These are phyloP conservation scores for Drosophila hydei DNA, from an alignment of 1,140 invertebrate genomes.

Conservation along the genomic window DNA sequence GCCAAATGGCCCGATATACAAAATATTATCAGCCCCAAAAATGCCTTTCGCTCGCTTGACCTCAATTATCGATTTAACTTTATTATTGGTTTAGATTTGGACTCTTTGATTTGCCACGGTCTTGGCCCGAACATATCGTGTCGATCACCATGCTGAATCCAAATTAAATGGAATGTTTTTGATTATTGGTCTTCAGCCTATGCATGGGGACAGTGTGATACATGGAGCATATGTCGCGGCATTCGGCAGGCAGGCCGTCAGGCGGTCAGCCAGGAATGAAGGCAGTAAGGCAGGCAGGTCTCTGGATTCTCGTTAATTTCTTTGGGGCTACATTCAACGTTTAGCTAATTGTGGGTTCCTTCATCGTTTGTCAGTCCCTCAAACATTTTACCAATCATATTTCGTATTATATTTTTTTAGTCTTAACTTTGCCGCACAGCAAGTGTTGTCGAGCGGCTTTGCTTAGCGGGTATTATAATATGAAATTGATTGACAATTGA, in stretches of 20 bases:
- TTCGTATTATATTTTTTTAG: conserved; percentile 55
- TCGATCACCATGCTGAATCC: conserved; percentile 47
- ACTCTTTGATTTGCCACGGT: conserved; percentile 58
- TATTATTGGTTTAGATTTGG: conserved; percentile 84
- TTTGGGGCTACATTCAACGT: conserved; percentile 67
- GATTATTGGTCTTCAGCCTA: conserved; percentile 57
- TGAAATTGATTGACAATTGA: too few species aligned
- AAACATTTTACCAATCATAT: conserved; percentile 74
- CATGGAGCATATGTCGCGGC: conserved; percentile 43
- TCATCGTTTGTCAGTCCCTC: conserved; percentile 19
- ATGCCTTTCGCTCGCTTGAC: conserved; percentile 60
- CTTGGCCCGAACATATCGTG: conserved; percentile 42
- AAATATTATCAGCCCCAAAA: conserved; percentile 36
- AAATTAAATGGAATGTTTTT: conserved; percentile 83
- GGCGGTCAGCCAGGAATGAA: too few species aligned
- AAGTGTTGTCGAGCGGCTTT: too few species aligned
- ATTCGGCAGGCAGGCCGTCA: conserved; percentile 63
- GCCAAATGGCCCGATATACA: conserved; percentile 44
- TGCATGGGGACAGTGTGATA: conserved; percentile 11
- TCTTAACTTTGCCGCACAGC: conserved; percentile 18
- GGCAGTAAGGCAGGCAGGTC: not conserved
- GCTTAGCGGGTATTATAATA: not conserved
- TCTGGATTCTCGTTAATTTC: conserved; percentile 76
- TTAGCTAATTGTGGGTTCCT: conserved; percentile 79
- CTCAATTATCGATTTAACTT: conserved; percentile 84